Conservation (phyloP, 2,113 vertebrate genomes). For the Centropus unirufus region DNA sequence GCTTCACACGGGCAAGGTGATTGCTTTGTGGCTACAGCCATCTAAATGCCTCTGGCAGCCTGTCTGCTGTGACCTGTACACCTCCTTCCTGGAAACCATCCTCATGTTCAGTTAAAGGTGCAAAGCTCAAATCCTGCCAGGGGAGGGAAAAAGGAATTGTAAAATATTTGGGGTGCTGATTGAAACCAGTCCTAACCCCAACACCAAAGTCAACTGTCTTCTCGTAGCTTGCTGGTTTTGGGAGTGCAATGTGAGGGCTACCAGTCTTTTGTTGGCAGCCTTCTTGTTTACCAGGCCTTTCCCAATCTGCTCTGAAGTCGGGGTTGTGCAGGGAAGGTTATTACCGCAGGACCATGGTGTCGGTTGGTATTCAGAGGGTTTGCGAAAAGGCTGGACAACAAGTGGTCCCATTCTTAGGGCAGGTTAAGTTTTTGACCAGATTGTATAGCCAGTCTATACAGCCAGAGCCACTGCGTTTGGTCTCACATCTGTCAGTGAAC, state of each 20-base stretch:
- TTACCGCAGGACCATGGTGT: neutral
- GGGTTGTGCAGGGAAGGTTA: neutral
- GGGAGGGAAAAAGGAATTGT: neutral
- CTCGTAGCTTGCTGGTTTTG: neutral
- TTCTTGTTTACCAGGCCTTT: neutral
- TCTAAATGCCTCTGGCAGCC: neutral
- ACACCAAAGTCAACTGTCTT: neutral
- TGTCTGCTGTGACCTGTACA: too few relatives aligned
- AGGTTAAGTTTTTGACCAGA: neutral
- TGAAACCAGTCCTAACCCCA: neutral
- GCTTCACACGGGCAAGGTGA: neutral
- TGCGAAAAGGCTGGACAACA: neutral
- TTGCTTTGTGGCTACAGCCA: neutral
- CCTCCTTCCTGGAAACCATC: neutral
- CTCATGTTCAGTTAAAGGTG: neutral
- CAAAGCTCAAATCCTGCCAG: neutral
- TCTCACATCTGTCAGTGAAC: neutral
- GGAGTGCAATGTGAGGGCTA: neutral
- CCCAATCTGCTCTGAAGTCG: neutral
- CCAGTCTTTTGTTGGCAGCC: neutral
- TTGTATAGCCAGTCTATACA: neutral
- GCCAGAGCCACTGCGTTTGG: neutral
- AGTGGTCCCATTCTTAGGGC: neutral
- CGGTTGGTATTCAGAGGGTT: neutral
- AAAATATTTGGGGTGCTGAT: neutral